Evolutionary conservation across 2,113 vertebrate species (phyloP).

Genomic region (Sisor rabdophorus): DNA sequence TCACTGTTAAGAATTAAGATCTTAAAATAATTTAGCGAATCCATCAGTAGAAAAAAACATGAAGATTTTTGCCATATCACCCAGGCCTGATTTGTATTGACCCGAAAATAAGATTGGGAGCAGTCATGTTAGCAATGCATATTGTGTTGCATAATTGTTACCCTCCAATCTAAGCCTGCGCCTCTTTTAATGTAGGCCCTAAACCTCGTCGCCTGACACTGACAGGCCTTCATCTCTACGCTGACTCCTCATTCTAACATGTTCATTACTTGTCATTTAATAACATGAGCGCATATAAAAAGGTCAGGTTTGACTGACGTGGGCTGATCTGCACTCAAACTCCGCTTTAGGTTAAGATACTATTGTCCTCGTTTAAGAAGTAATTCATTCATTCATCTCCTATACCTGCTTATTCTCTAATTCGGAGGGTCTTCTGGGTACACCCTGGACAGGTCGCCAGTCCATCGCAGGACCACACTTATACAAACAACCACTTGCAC

Average conservation of each 20-base stretch:
- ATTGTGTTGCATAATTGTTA: conserved; percentile 27
- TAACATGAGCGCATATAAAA: neutral
- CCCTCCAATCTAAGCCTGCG: conserved; percentile 32
- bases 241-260: neutral
- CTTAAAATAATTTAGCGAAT: conserved; percentile 5
- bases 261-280: conserved; percentile 28
- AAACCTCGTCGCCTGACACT: conserved; percentile 17
- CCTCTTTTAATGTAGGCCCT: conserved; percentile 31
- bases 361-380: too few species aligned
- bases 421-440: too few species aligned
- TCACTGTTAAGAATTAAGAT: too few species aligned
- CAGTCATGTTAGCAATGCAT: conserved; percentile 36
- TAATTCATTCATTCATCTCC: too few species aligned
- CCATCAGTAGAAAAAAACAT: too few species aligned
- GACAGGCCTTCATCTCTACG: neutral
- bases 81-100: conserved; percentile 23
- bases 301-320: neutral
- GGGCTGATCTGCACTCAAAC: neutral
- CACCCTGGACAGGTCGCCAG: too few species aligned
- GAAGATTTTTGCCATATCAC: too few species aligned
- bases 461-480: too few species aligned
- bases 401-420: too few species aligned
- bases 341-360: neutral
- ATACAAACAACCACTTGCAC: too few species aligned
- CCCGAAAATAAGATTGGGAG: conserved; percentile 44